phyloP scores from a whole-genome alignment of 2,888 invertebrate genomes.

The Dryococelus australis region DNA sequence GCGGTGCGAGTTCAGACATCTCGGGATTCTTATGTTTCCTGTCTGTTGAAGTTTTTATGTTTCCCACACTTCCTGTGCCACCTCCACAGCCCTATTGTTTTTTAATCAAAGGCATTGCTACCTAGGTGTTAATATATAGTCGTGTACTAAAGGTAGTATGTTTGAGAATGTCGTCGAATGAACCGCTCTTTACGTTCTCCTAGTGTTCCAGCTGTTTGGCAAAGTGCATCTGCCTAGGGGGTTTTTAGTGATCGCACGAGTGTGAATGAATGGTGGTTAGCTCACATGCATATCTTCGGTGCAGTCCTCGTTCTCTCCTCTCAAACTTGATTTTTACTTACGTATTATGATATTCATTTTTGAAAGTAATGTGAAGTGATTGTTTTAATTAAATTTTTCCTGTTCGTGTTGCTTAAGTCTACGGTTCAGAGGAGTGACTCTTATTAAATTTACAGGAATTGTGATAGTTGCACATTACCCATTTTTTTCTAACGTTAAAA shows the following conservation, averaged over 20 bases:
- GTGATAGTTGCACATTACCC: neutral
- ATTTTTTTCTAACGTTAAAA: constrained; percentile 6
- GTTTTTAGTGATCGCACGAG: neutral
- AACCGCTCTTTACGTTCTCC: no score
- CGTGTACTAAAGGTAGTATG: no score
- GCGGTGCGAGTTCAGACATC: no score
- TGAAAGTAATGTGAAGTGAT: neutral
- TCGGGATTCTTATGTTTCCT: neutral
- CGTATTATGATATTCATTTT: neutral
- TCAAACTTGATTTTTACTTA: neutral
- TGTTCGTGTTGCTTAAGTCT: neutral
- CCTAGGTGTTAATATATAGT: no score
- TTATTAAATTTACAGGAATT: neutral
- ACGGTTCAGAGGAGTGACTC: neutral
- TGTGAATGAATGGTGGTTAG: neutral
- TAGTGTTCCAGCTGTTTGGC: neutral
- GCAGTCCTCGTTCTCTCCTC: neutral
- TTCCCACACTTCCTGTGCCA: neutral
- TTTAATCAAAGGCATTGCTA: no score
- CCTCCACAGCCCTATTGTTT: neutral
- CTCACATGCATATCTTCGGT: neutral
- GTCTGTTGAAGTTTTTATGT: neutral
- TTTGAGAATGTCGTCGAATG: no score
- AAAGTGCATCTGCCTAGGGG: neutral
- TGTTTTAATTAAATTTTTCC: constrained; percentile 9